Conservation (phyloP, 1,140 invertebrate genomes). For the Nasonia giraulti region DNA sequence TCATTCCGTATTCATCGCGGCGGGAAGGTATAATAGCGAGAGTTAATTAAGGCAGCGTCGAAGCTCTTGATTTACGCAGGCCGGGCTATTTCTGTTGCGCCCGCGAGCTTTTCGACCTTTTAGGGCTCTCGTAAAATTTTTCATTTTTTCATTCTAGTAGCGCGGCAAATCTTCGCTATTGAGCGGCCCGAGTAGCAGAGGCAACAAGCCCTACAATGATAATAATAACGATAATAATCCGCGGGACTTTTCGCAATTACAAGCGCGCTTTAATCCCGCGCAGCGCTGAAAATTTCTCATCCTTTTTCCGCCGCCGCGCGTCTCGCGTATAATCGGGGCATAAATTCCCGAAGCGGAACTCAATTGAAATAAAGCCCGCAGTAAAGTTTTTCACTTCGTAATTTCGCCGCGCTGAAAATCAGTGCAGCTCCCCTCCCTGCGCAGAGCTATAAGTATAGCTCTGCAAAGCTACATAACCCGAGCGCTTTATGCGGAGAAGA, state of each 20-base stretch:
- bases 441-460: not conserved
- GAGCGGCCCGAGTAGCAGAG: not conserved
- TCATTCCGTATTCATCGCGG: not conserved
- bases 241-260: slow-evolving; percentile 27
- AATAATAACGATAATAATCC: not conserved
- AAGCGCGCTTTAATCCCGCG: slow-evolving; percentile 7
- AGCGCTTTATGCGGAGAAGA: too few relatives aligned
- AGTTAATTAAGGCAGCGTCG: not conserved
- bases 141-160: not conserved
- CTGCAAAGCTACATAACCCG: not conserved
- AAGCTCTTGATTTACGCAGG: not conserved
- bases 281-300: slow-evolving; percentile 23
- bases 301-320: not conserved
- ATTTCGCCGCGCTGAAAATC: slow-evolving; percentile 18
- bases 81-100: not conserved
- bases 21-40: not conserved
- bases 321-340: slow-evolving; percentile 2
- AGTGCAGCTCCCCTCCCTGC: not conserved
- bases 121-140: not conserved
- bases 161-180: not conserved
- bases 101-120: not conserved
- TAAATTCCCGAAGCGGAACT: slow-evolving; percentile 28
- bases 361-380: slow-evolving; percentile 44
- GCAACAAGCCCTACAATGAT: not conserved
- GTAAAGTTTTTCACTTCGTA: slow-evolving; percentile 41